Evolutionary conservation across 1,140 invertebrate genomes (phyloP).

Genomic region (Heliconius congener): DNA sequence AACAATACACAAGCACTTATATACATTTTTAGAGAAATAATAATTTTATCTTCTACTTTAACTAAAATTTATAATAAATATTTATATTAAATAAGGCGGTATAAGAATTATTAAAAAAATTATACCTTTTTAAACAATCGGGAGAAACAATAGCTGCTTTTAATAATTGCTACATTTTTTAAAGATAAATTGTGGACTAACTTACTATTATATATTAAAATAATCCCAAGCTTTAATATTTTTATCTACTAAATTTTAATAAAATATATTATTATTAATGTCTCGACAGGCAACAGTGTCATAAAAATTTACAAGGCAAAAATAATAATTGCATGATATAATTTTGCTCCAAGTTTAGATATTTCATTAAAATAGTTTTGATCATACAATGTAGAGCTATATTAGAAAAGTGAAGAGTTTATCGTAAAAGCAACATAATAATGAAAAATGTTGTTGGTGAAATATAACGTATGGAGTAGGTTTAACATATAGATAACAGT

Average conservation of each 20-base stretch:
- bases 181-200: neutral
- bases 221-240: conserved; percentile 11
- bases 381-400: neutral
- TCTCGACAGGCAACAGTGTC: neutral
- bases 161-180: conserved; percentile 8
- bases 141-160: conserved; percentile 2
- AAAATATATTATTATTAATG: neutral
- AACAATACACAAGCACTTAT: neutral
- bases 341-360: neutral
- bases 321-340: neutral
- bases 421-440: no score
- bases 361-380: neutral
- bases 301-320: neutral
- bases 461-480: no score
- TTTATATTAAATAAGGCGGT: neutral
- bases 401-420: neutral
- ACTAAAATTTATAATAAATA: neutral
- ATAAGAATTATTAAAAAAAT: neutral
- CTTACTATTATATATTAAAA: neutral
- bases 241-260: conserved; percentile 6
- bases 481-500: no score
- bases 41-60: conserved; percentile 5
- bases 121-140: neutral
- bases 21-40: neutral
- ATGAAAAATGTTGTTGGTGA: no score